Base-by-base conservation (phyloP, 2,888 invertebrate genomes). In the Mechanitis messenoides region DNA sequence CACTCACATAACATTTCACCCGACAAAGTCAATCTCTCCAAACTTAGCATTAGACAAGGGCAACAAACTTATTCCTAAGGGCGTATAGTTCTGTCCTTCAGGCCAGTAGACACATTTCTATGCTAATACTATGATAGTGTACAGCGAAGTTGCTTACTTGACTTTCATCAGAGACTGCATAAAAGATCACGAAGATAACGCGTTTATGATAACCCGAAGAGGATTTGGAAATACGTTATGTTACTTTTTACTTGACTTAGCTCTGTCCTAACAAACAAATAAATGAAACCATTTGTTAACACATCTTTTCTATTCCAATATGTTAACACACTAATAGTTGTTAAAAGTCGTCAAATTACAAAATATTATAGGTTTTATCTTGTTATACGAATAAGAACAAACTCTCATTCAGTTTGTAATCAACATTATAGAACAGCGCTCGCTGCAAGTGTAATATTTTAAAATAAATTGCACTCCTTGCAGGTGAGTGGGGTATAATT, bases 61-160 rank as follows among this genome's bases (percentile, higher is more conserved):
- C 50, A 50, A 50, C 50, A 31, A 50, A 28, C 50, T 50, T 7
- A 50, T 28, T 50, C 31, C 50, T 33, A 46, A 60, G 61, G 61
- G 53, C 55, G 53, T 61, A 55, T 53, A 46, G 58, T 53, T 47
- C 58, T 53, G 53, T 53, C 28, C 46, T 58, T 54, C 38, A 46
- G 45, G 45, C 50, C 42, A 46, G 61, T 58, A 68, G 68, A 66
- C 66, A 68, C 66, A 68, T 66, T 66, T 65, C 63, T 59, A 66
- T 68, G 66, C 66, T 62, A 65, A 67, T 68, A 54, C 11, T 38
- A 54, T 33, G 45, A 50, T 50, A 50, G 50, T 50, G 50, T 31
- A 50, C 50, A 50, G 50, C 50, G 31, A 50, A 50, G 50, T 50
- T 50, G 50, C 50, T 50, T 31, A 50, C 50, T 50, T 50, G 31